Percentiles rank a stretch among this genome's conserved stretches.
Evolutionary conservation across 2,888 invertebrate species (phyloP).

Genomic region (Didymodactylos carnosus): DNA sequence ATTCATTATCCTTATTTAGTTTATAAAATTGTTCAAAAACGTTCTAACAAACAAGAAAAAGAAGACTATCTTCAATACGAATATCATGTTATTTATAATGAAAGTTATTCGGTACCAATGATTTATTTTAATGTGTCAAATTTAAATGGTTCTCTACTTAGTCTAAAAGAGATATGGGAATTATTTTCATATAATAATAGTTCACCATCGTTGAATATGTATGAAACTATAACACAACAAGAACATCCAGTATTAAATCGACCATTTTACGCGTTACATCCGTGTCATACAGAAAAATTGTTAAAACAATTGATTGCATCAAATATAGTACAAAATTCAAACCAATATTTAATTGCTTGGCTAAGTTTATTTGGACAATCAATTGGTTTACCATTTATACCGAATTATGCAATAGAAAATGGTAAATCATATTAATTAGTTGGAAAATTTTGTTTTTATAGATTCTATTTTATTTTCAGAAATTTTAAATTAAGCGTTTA

Average conservation of each 20-base stretch:
- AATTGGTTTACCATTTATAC: neutral
- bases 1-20: neutral
- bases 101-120: conserved; percentile 33
- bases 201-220: conserved; percentile 18
- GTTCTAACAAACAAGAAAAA: conserved; percentile 1
- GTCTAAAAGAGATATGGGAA: conserved; percentile 23
- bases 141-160: conserved; percentile 23
- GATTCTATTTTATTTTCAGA: too few species aligned
- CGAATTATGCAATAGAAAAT: neutral
- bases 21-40: neutral
- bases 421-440: too few species aligned
- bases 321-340: neutral
- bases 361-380: neutral
- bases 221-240: conserved; percentile 27
- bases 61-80: too few species aligned
- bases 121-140: conserved; percentile 30
- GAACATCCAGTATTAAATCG: conserved; percentile 29
- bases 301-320: conserved; percentile 19
- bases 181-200: conserved; percentile 20
- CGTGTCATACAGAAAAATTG: conserved; percentile 29
- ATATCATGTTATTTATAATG: conserved; percentile 33
- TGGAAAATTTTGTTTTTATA: too few species aligned
- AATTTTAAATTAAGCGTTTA: too few species aligned
- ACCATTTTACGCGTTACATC: conserved; percentile 31
- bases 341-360: neutral